Base-by-base conservation (phyloP, 2,888 invertebrate species). In the Lordiphosa fenestrarum region DNA sequence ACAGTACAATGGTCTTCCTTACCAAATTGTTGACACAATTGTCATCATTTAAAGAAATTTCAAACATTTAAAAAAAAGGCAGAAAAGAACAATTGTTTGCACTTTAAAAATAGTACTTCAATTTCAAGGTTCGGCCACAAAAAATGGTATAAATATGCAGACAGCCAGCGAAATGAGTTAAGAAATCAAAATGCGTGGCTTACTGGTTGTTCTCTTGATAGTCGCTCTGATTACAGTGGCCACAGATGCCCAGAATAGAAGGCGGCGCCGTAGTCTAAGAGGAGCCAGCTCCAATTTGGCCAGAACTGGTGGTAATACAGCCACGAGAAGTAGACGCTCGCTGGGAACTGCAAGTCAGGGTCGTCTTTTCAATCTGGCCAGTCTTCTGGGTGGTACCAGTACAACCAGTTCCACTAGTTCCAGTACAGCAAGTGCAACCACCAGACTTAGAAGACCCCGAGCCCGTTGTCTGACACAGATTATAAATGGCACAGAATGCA, bases 231-330 rank as follows among this genome's bases (percentile, higher is more conserved):
- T 63, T 15, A 38, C 39, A 1, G 36, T 64, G 36, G 39, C 44
- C 23, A 63, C 51, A 4, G 61, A 61, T 15, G 62, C 62, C 9
- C 62, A 61, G 46, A 50, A n/a, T 6, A 12, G 44, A 33, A 63
- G 12, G 38, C 30, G 54, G 6, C 35, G 52, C 25, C 25, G 35
- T n/a, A n/a, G n/a, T n/a, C n/a, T n/a, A 6, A 7, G 25, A 25
- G 25, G 9, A 30, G 3, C 30, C 30, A 30, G 38, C 4, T 40
- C 40, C 39, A 25, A 25, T 25, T 25, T 6, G 2, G 25, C 2
- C 0, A 25, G 7, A 25, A 25, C 25, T 3, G 25, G 25, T 25
- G 6, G 25, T 6, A 25, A 25, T 2, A 19, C 19, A 19, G 19
- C 19, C 19, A 2, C 19, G 19, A 19, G 19, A 19, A 19, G 4